Evolutionary conservation across 2,113 vertebrate species (phyloP), one percentile per base, ranked within the genome.

Genomic region (Heliornis fulica): DNA sequence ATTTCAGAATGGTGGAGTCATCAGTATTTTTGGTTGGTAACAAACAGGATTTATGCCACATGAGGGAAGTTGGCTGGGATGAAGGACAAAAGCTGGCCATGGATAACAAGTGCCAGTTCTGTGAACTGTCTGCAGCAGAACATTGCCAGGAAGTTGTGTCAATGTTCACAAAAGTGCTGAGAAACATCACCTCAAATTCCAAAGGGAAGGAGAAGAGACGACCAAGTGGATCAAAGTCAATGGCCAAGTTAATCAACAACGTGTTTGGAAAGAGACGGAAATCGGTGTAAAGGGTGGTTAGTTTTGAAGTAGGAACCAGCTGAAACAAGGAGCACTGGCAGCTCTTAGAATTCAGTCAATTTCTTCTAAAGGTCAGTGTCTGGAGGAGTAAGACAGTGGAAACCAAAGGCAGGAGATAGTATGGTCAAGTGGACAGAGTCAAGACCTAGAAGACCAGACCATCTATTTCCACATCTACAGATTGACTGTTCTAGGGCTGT

Each of bases 221-320:
- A 41, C 96, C 98, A 5, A 99, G 99, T 18, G 98, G 98, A 34
- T 99, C 98, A 43, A 99, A 98, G 92, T 98, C 98, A 69, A 97
- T 99, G 98, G 98, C 98, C 91, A 99, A 99, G 89, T 65, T 99
- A 91, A 99, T 99, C 97, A 99, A 98, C 96, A 99, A 98, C 8
- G 95, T 99, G 41, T 99, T 99, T 72, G 98, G 98, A 48, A 99
- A 99, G 95, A 98, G 98, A 87, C 98, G 98, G 80, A 99, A 98
- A 96, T 99, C 98, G 20, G 98, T 99, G 82, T 99, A 98, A 95
- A 32, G 23, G 32, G 14, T 14, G 26, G 34, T 23, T 75, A 43
- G 32, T 13, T 45, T 59, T 66, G 56, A 68, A 82, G 16, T 11
- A 76, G 23, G 68, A 69, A 56, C 22, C 65, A 75, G 26, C 23